Conservation (phyloP, 2,113 vertebrate genomes). For the Myiopsitta monachus region DNA sequence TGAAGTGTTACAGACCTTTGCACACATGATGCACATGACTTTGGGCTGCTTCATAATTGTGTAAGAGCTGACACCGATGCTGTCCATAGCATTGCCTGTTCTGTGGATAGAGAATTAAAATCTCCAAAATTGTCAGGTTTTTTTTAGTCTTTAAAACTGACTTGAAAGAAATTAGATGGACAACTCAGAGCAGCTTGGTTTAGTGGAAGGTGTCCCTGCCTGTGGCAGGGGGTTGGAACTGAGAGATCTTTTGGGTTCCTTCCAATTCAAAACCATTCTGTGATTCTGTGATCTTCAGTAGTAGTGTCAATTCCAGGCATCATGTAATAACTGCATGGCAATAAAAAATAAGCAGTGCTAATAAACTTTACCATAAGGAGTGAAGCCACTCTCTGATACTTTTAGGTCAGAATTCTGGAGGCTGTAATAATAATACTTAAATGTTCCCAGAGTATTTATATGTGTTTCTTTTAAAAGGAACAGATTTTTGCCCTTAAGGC, state of each 20-base stretch:
- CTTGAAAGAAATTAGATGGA: not conserved
- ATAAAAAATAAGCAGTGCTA: conserved; percentile 17
- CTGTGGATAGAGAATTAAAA: not conserved
- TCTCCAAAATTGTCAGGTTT: not conserved
- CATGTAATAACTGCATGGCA: not conserved
- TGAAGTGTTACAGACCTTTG: not conserved
- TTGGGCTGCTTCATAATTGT: not conserved
- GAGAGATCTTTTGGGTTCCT: not conserved
- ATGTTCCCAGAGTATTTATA: conserved; percentile 30
- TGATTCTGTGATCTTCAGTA: not conserved
- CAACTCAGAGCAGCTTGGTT: not conserved
- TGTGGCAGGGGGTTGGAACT: not conserved
- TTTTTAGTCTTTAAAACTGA: not conserved
- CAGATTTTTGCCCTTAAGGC: conserved; percentile 52
- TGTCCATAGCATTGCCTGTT: not conserved
- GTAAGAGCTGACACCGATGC: not conserved
- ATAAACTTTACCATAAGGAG: not conserved
- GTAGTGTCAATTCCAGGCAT: not conserved
- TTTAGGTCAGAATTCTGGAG: conserved; percentile 9
- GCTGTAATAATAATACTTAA: conserved; percentile 50
- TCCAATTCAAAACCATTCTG: not conserved
- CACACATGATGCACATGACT: not conserved
- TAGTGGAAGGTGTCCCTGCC: not conserved
- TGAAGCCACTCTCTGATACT: not conserved
- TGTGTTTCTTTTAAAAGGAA: conserved; percentile 10